Evolutionary conservation across 2,888 invertebrate species (phyloP), one percentile per base, ranked within the genome.

Genomic region (Sialis lutaria): DNA sequence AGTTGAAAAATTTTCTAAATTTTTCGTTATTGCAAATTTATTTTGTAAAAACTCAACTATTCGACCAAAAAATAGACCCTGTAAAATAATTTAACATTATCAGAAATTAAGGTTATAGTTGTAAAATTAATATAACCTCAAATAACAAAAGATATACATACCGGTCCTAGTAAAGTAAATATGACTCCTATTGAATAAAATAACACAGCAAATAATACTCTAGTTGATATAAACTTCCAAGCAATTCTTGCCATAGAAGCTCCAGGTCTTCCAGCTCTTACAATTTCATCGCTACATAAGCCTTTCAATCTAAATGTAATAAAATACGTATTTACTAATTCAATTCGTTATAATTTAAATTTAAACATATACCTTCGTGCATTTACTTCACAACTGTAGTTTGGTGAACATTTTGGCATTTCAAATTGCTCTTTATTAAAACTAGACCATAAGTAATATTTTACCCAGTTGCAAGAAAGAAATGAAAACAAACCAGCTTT

Each of bases 401-500:
- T 56, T 4, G 63, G 60, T 5, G 69, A 63, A 41, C 67, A 48
- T 52, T 55, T 55, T 57, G 65, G 54, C 40, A 69, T 54, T 48
- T 65, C 61, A 5, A 67, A 64, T 10, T 60, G 54, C 7, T 60
- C 59, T 6, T 68, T 58, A 9, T 67, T 62, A 54, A 65, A 69
- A 1, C 70, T 67, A 32, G 61, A 60, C 57, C 62, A 64, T 58
- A 73, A 65, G 45, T 69, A 63, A 30, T 60, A 59, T 6, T 66
- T 67, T 50, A 72, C 60, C 73, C 73, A 74, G 33, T 67, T 63
- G 53, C 67, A 69, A 1, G 69, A 67, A 22, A 22, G 13, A 68
- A 60, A 22, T 22, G 22, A 22, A 22, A 22, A 22, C 2, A 22
- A 4, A 22, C 22, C 22, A 22, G 22, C 22, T 22, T 22, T 22